A percentile compares a stretch with the other conserved stretches of the same genome.
Conservation (phyloP, 2,113 vertebrate genomes). For the Ovis canadensis region DNA sequence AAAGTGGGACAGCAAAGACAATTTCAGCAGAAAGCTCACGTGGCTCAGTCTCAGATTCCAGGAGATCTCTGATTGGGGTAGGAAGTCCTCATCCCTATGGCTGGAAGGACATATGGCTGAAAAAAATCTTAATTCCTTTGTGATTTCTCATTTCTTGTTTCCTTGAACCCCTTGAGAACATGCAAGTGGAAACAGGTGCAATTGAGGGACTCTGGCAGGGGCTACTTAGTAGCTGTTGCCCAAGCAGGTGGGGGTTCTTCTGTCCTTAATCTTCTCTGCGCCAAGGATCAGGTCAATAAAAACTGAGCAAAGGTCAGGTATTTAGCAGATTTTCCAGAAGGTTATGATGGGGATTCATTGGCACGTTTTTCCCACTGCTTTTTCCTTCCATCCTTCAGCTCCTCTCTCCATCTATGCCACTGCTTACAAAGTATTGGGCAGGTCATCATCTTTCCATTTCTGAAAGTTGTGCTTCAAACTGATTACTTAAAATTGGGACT, state of each 20-base stretch:
- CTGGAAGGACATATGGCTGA: background rate
- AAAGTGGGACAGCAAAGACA: background rate
- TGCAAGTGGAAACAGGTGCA: background rate
- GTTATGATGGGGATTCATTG: background rate
- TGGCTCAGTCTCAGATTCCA: background rate
- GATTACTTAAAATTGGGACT: background rate
- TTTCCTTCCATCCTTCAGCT: background rate
- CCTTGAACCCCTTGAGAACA: background rate
- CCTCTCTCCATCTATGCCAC: background rate
- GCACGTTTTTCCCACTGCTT: background rate
- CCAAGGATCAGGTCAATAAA: background rate
- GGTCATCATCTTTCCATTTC: background rate
- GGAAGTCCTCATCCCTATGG: background rate
- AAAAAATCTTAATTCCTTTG: background rate
- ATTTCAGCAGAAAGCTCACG: background rate
- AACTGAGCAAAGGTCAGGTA: background rate
- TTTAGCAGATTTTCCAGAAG: background rate
- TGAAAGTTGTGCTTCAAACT: background rate
- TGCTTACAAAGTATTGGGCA: background rate
- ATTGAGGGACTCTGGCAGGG: background rate
- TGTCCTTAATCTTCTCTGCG: background rate
- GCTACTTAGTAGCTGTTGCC: background rate
- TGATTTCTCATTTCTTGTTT: background rate
- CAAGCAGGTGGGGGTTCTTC: background rate
- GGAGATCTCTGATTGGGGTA: background rate